phyloP scores from a whole-genome alignment of 2,888 invertebrate species.

The Creontiades dilutus region DNA sequence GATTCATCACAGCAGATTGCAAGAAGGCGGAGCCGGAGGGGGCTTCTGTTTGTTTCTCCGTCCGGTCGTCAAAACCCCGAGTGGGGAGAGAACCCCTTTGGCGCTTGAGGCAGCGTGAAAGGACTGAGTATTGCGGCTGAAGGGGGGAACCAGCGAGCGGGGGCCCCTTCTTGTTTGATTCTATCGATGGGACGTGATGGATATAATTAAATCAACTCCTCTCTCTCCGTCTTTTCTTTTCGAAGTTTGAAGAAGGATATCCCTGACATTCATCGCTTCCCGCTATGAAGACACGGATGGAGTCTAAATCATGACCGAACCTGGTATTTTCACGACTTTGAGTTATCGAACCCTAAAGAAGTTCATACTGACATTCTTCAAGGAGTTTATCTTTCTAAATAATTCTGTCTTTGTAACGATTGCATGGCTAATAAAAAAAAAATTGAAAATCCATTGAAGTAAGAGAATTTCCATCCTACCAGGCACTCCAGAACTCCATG shows the following conservation, averaged over 20 bases:
- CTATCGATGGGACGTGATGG: constrained; percentile 32
- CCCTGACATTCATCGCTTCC: neutral
- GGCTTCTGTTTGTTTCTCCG: neutral
- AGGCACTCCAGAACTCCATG: too few species aligned
- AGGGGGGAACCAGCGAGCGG: neutral
- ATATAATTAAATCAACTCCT: constrained; percentile 34
- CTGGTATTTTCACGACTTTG: too few species aligned
- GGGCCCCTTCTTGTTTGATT: constrained; percentile 24
- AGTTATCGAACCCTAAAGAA: too few species aligned
- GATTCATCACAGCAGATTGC: constrained; percentile 30
- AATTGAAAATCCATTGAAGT: too few species aligned
- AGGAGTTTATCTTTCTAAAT: too few species aligned
- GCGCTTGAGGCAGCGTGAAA: neutral
- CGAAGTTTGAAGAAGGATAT: neutral
- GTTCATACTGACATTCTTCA: too few species aligned
- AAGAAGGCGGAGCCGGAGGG: neutral
- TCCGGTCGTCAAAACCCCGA: constrained; percentile 20
- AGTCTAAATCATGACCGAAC: too few species aligned
- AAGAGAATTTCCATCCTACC: too few species aligned
- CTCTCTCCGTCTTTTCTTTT: constrained; percentile 1
- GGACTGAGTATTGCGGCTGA: neutral
- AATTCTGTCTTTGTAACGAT: too few species aligned
- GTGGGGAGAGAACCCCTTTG: neutral
- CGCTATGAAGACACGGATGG: neutral
- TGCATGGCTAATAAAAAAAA: too few species aligned